Percentiles rank a stretch among this genome's conserved stretches.
phyloP scores from a whole-genome alignment of 2,797 vertebrate species.

The Schizothorax lantsangensis region DNA sequence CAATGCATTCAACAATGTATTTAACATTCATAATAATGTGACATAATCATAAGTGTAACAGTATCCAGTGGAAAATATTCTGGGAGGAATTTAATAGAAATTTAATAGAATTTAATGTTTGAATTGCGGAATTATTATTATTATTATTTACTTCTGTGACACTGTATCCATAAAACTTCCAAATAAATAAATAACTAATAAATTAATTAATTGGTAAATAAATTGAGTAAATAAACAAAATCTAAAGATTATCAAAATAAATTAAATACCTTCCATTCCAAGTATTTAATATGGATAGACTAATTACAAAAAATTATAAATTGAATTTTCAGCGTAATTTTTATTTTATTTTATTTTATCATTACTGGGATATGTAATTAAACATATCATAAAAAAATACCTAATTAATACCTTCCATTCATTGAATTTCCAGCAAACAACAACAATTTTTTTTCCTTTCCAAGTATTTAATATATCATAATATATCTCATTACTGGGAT shows the following conservation, averaged over 20 bases:
- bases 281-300: background rate
- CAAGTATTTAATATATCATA: no score
- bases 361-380: background rate
- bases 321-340: background rate
- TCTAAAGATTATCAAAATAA: background rate
- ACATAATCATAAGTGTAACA: background rate
- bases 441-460: no score
- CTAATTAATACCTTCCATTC: no score
- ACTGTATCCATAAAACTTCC: background rate
- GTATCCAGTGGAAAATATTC: background rate
- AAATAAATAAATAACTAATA: background rate
- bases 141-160: no score
- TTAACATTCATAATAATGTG: background rate
- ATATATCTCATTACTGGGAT: no score
- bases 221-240: background rate
- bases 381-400: no score
- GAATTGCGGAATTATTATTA: background rate
- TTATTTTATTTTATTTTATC: background rate
- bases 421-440: no score
- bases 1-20: background rate
- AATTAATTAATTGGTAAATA: background rate
- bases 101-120: background rate
- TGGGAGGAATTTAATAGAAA: background rate
- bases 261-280: background rate
- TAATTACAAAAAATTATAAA: background rate